Base-by-base conservation (phyloP, 2,888 invertebrate species). In the Sussaba pulchella region DNA sequence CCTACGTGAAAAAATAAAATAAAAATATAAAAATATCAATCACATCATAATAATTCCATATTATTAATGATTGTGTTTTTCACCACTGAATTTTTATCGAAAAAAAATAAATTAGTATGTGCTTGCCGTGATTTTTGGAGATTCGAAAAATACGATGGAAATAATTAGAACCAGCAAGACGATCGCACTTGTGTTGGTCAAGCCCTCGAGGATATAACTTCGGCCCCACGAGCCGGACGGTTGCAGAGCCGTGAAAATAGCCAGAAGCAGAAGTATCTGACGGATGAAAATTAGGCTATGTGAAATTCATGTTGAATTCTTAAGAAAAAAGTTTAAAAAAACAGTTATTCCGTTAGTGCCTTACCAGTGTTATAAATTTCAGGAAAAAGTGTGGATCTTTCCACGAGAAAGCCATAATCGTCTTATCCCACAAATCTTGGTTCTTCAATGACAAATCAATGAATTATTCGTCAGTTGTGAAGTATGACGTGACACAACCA, bases 321-420 rank as follows among this genome's bases (percentile, higher is more conserved):
- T 41, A 36, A 14, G 0, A 59, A 52, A 24, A 39, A 39, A 19
- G 6, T 24, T 19, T 1, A 9, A 24, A 19, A 0, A 1, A 6
- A 31, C 31, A 8, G 2, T 10, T n/a, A 6, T 24, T 1, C 31
- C 31, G 31, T 5, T 2, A 9, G n/a, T 0, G 14, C 9, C 81
- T 84, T 36, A 86, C 85, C 31, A 84, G 26, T 21, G 75, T 72
- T 24, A 73, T 21, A 2, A 85, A 8, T 41, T 86, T 87, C 5
- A 87, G 66, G 10, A 73, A n/a, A 24, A 78, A 84, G 66, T 85
- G 80, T 17, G 78, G 45, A 50, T 85, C 52, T 14, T 67, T 81
- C 71, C 66, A 71, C 1, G 75, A 71, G 54, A 71, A 39, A 9
- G 43, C 24, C 80, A 80, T 80, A 10, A 52, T 24, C 5, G 19